Evolutionary conservation across 2,113 vertebrate species (phyloP), one percentile per base, ranked within the genome.

Genomic region (Ellobius talpinus): DNA sequence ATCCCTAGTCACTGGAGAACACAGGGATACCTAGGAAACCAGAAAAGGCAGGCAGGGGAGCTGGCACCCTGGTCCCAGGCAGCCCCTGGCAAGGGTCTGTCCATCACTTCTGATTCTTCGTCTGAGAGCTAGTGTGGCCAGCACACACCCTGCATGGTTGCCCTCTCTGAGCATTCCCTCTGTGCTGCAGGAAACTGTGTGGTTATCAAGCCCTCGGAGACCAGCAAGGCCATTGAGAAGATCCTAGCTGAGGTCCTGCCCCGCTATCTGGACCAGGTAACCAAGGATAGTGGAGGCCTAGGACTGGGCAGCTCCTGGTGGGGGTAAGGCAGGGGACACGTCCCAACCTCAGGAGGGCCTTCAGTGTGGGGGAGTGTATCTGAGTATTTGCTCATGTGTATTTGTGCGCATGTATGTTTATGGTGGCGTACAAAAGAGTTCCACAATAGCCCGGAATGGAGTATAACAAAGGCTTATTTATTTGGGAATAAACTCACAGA

Each of bases 181-280:
- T 7, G 1, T 42, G 24, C 82, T 93, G 2, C 93, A 99, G 99
- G 99, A n/a, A 99, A 99, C 97, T 99, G 99, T 3, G 99, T 98
- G 10, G 50, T 99, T 6, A 31, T 99, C 96, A 99, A 99, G 93
- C 99, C 99, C 0, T 99, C 99, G 0, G 99, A 99, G 96, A 96
- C 88, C 26, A 97, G 98, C 85, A 96, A 97, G 93, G 97, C 98
- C 96, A 98, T 98, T 0, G 99, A 99, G 92, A 98, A 97, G 45
- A 98, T 99, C 0, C 50, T 99, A 0, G 98, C 98, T 0, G 98
- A 99, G 42, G 96, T 97, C 7, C 95, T 99, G 89, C 97, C 98
- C 39, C 98, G 96, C 39, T 99, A 99, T 97, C 97, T 99, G 97
- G 99, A 99, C 96, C 99, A 96, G 61, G 99, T 99, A 96, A 98